Evolutionary conservation across 2,113 vertebrate genomes (phyloP), one percentile per base, ranked within the genome.

Genomic region (Trematomus loennbergii): DNA sequence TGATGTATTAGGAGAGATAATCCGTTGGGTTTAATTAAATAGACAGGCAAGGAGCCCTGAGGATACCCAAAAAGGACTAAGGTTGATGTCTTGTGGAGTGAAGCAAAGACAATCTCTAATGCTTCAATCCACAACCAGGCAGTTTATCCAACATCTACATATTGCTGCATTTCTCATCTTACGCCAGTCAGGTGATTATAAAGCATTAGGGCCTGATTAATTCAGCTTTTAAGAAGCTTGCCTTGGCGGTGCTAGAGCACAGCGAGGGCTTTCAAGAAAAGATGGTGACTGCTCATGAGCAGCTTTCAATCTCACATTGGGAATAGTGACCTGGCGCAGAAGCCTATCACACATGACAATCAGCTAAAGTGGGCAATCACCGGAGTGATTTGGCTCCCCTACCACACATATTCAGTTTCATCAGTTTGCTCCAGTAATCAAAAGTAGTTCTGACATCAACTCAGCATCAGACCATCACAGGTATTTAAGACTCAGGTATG

Each of bases 21-120:
- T 92, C 89, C 84, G 69, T 63, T 78, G 55, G 77, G 52, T 73
- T 92, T 91, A 92, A 94, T 93, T 92, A 91, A 92, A 88, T 59
- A 84, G 73, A 65, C 73, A 82, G 67, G 54, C 89, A 75, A 66
- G 64, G 57, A 87, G 68, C 71, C 59, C 48, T 52, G 76, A 76
- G 70, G 65, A 75, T 64, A 77, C 43, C 29, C 71, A 82, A 64
- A 75, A 55, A 65, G 75, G 81, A 71, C 70, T 57, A 18, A 40
- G 84, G 86, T 87, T 74, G 75, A 50, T 40, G 12, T 78, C 67
- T 40, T 76, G 70, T 70, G 75, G 67, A 22, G 65, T 5, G n/a
- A 49, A 77, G 72, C n/a, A 9, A 62, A 85, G 66, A 49, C 76
- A 72, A 88, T 90, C 80, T 88, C 64, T 61, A 81, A 82, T 81